phyloP scores from a whole-genome alignment of 2,113 vertebrate species.

The Dromiciops gliroides region DNA sequence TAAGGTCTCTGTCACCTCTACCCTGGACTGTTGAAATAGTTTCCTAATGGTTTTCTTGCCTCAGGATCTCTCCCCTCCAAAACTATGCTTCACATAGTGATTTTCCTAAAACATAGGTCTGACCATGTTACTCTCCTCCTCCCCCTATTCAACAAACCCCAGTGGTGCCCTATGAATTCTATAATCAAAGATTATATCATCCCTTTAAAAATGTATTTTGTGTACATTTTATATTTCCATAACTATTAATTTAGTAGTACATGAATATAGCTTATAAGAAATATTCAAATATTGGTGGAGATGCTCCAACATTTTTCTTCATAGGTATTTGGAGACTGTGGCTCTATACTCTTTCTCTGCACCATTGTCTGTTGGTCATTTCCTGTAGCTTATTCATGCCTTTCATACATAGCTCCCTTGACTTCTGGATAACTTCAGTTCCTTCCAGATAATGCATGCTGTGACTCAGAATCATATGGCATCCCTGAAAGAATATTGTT shows the following conservation, averaged over 20 bases:
- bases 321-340: no score
- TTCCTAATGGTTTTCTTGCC: background rate
- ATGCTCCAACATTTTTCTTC: background rate
- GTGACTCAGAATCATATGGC: background rate
- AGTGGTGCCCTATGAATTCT: background rate
- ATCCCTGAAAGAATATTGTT: background rate
- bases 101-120: background rate
- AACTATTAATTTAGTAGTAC: background rate
- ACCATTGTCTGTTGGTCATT: background rate
- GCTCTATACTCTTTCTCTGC: background rate
- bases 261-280: background rate
- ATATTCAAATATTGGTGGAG: background rate
- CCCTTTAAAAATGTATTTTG: background rate
- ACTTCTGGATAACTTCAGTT: background rate
- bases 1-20: background rate
- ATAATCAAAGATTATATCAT: background rate
- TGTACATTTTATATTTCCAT: background rate
- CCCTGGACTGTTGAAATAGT: background rate
- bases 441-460: background rate
- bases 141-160: background rate
- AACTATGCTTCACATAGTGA: background rate
- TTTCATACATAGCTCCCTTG: background rate
- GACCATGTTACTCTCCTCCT: background rate
- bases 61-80: background rate
- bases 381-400: background rate